Evolutionary conservation across 2,888 invertebrate genomes (phyloP).

Genomic region (Fissipunctia ypsillon): DNA sequence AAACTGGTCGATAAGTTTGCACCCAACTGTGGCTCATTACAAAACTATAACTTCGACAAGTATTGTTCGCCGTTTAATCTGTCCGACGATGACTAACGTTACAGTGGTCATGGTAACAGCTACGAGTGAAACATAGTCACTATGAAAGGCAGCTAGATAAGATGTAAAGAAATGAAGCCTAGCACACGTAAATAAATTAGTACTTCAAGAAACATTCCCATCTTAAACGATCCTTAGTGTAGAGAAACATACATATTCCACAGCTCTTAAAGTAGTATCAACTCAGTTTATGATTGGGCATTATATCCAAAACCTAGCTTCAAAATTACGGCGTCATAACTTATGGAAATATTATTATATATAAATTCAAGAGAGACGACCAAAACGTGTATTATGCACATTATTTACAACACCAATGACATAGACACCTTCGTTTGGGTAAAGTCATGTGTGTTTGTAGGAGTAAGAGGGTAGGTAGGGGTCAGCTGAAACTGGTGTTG

Average conservation of each 20-base stretch:
- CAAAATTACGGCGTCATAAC: slow-evolving; percentile 46
- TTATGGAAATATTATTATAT: slow-evolving; percentile 45
- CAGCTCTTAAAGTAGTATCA: slow-evolving; percentile 17
- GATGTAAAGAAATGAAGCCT: slow-evolving; percentile 13
- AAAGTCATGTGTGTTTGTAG: slow-evolving; percentile 27
- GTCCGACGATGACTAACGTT: slow-evolving; percentile 55
- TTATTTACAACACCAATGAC: slow-evolving; percentile 55
- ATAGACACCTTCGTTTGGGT: slow-evolving; percentile 47
- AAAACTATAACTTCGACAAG: slow-evolving; percentile 52
- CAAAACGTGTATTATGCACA: slow-evolving; percentile 36
- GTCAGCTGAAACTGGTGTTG: slow-evolving; percentile 62
- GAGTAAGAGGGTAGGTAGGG: slow-evolving; percentile 29
- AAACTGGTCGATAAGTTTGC: slow-evolving; percentile 59
- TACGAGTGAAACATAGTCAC: slow-evolving; percentile 6
- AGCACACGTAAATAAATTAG: slow-evolving; percentile 16
- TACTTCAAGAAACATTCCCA: slow-evolving; percentile 17
- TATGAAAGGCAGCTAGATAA: slow-evolving; percentile 5
- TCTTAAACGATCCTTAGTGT: slow-evolving; percentile 1
- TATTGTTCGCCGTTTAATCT: slow-evolving; percentile 49
- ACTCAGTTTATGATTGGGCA: slow-evolving; percentile 47
- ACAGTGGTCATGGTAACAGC: slow-evolving; percentile 28
- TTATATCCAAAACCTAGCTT: slow-evolving; percentile 35
- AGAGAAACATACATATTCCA: slow-evolving; percentile 13
- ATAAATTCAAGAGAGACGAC: slow-evolving; percentile 41
- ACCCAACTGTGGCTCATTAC: slow-evolving; percentile 63